These are phyloP conservation scores for Thalassoma bifasciatum DNA, from an alignment of 2,113 vertebrate genomes.

Conservation along the genomic window DNA sequence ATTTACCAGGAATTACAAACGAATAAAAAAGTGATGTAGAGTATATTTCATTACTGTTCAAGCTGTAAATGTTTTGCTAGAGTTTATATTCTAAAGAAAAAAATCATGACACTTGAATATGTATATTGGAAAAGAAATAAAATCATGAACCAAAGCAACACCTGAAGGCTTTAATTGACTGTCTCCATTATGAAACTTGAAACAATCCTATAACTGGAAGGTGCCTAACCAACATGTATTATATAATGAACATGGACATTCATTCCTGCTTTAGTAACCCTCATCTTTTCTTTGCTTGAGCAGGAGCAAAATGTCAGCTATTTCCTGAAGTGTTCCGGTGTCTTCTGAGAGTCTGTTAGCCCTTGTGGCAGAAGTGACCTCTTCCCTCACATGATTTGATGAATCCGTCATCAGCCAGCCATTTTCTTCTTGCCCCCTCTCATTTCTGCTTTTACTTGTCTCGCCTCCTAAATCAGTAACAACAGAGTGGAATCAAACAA, in stretches of 20 bases:
- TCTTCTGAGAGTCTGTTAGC: slow-evolving; percentile 53
- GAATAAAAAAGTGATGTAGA: slow-evolving; percentile 68
- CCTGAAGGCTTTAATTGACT: slow-evolving; percentile 52
- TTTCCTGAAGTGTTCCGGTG: slow-evolving; percentile 61
- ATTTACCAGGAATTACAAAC: slow-evolving; percentile 66
- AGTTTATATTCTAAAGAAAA: slow-evolving; percentile 83
- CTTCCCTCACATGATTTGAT: slow-evolving; percentile 15
- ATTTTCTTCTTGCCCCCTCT: slow-evolving; percentile 33
- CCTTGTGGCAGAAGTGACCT: slow-evolving; percentile 37
- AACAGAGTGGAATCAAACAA: neutral
- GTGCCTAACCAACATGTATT: neutral
- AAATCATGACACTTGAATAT: slow-evolving; percentile 77
- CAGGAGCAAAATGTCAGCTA: slow-evolving; percentile 74
- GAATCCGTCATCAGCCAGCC: slow-evolving; percentile 1
- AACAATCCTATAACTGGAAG: neutral
- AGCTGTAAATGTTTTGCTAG: slow-evolving; percentile 85
- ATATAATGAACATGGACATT: slow-evolving; percentile 17
- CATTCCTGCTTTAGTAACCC: neutral
- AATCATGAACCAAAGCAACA: slow-evolving; percentile 47
- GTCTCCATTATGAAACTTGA: neutral
- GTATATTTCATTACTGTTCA: slow-evolving; percentile 79
- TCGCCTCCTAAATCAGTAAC: slow-evolving; percentile 34
- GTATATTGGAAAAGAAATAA: slow-evolving; percentile 75
- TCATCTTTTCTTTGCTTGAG: slow-evolving; percentile 60
- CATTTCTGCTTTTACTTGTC: slow-evolving; percentile 19